Base-by-base conservation (phyloP, 2,113 vertebrate genomes). In the Syrrhaptes paradoxus region DNA sequence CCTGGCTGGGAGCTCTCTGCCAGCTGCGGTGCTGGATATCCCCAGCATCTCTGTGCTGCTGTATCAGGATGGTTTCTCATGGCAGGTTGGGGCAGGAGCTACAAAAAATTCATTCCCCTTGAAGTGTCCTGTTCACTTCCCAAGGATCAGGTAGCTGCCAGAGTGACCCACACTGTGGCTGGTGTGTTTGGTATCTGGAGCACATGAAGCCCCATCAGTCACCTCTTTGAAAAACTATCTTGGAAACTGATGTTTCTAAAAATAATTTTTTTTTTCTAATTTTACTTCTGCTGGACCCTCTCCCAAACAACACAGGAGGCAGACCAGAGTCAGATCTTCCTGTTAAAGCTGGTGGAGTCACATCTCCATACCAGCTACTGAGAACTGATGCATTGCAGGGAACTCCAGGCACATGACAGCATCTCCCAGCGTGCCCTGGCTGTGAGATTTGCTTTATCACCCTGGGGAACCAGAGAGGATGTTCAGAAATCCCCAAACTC, bases 381-480 rank as follows among this genome's bases (percentile, higher is more conserved):
- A 87, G 76, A 78, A 59, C 71, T 90, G 90, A 86, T 82, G 76
- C 82, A 83, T 51, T 89, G 90, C 86, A 86, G 87, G 79, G 83
- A 83, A 68, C 52, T 48, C 77, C 66, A 63, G 55, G 66, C 82
- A 78, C 51, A 45, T 45, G 72, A 73, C 78, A 68, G 54, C 19
- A 5, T 43, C 54, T 57, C 41, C 59, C 22, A 58, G 55, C 1
- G 0, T 54, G 73, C 46, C 70, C 55, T 65, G 68, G 48, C 31
- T 54, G 58, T 18, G 25, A 75, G 62, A 57, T 71, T 76, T 71
- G 41, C 13, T 65, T 79, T 61, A 36, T 31, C 51, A 32, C 62
- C 41, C 32, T 0, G 8, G 32, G 28, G 34, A 78, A 38, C 38
- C 34, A 61, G 31, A 83, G 57, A 25, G 2, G 32, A 7, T 49